Evolutionary conservation across 2,888 invertebrate species (phyloP), one percentile per base, ranked within the genome.

Genomic region (Scaptomyza polygonia): DNA sequence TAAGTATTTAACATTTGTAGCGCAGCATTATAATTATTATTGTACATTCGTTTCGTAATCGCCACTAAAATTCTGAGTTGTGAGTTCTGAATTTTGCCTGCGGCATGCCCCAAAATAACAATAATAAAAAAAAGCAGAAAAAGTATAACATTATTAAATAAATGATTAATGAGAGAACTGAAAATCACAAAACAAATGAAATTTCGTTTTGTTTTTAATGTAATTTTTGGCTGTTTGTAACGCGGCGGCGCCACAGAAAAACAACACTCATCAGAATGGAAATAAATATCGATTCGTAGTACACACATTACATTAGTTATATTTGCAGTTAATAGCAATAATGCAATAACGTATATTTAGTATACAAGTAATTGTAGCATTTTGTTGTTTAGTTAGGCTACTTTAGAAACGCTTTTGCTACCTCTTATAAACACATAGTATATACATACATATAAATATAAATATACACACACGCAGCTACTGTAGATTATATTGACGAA

Each of bases 1-100:
- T 32, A 53, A 34, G 40, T 16, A 48, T 39, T 69, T 43, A 68
- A 63, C 25, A 75, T 59, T 62, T 57, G 48, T 48, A 48, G 48
- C 48, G 48, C 48, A 48, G 48, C 48, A 48, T 21, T 30, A n/a
- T 18, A 18, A 32, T 32, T 48, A 49, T 16, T 48, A 55, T 36
- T 77, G 55, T 77, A 63, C 14, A 75, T 59, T 48, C n/a, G 65
- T 67, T 47, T 58, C 39, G 51, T 57, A 49, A 36, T 30, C 29
- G 64, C 64, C 61, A 77, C 74, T 65, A 54, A 77, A 67, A 47
- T 76, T 67, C 72, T 70, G 79, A 82, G 62, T 84, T 81, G 59
- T 70, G 67, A 77, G 79, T 77, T 77, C 63, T 68, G 57, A 79
- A 57, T 81, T 67, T 67, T 85, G 82, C 82, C 88, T 87, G 82